Evolutionary conservation across 2,888 invertebrate species (phyloP).

Genomic region (Spilosoma lubricipeda): DNA sequence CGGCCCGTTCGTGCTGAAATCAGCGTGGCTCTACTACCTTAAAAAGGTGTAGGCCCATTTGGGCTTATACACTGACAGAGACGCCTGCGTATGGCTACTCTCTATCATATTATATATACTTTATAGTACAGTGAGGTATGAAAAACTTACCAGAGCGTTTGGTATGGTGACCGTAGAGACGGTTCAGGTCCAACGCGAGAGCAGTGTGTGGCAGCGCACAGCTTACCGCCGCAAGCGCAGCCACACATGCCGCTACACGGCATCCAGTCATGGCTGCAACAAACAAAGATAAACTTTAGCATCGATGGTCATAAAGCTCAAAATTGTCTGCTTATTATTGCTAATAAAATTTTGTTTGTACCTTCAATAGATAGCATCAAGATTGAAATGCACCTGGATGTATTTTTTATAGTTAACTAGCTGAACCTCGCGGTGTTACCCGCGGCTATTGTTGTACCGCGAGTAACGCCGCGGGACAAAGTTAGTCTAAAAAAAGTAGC

Average conservation of each 20-base stretch:
- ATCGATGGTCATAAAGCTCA: background rate
- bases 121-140: background rate
- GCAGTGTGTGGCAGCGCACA: conserved; percentile 89
- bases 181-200: conserved; percentile 92
- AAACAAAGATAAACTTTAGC: conserved; percentile 25
- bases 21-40: too few species aligned
- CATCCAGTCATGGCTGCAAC: conserved; percentile 77
- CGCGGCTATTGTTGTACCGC: too few species aligned
- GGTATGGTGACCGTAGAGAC: conserved; percentile 92
- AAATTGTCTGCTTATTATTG: background rate
- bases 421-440: too few species aligned
- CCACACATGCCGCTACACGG: conserved; percentile 78
- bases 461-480: too few species aligned
- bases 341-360: background rate
- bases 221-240: conserved; percentile 87
- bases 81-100: too few species aligned
- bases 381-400: background rate
- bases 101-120: background rate
- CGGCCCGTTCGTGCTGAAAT: too few species aligned
- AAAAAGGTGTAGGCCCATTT: too few species aligned
- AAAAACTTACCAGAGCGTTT: conserved; percentile 89
- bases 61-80: too few species aligned
- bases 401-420: too few species aligned
- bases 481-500: too few species aligned
- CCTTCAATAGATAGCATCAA: background rate